phyloP scores from a whole-genome alignment of 2,888 invertebrate genomes.

The Mycogona germanica region DNA sequence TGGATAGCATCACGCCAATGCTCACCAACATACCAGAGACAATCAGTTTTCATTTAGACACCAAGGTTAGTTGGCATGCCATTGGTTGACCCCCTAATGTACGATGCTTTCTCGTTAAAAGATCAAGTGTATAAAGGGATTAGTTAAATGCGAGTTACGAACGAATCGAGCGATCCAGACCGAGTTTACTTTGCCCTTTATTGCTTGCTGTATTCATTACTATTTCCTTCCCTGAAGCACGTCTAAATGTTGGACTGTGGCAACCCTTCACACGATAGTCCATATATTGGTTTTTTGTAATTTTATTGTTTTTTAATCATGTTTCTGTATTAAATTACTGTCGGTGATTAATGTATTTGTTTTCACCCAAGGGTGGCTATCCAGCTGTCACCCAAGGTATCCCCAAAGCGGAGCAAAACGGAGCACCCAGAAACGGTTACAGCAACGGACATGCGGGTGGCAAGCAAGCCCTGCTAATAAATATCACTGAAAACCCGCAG shows the following conservation, averaged over 20 bases:
- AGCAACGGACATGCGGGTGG: constrained; percentile 17
- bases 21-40: constrained; percentile 28
- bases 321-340: neutral
- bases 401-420: constrained; percentile 12
- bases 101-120: too few species aligned
- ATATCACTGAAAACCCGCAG: constrained; percentile 21
- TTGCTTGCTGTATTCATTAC: too few species aligned
- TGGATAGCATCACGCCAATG: constrained; percentile 33
- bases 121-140: too few species aligned
- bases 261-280: too few species aligned
- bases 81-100: too few species aligned
- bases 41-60: constrained; percentile 38
- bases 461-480: constrained; percentile 14
- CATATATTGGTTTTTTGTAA: neutral
- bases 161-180: too few species aligned
- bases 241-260: too few species aligned
- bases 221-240: too few species aligned
- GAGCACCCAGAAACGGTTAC: neutral
- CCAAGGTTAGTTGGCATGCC: too few species aligned
- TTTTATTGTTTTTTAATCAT: neutral
- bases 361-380: constrained; percentile 18
- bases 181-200: too few species aligned
- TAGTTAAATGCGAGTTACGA: too few species aligned
- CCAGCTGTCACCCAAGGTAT: constrained; percentile 8
- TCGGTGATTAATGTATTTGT: neutral